These are phyloP conservation scores for Lysandra bellargus DNA, from an alignment of 2,888 invertebrate genomes.

Conservation along the genomic window DNA sequence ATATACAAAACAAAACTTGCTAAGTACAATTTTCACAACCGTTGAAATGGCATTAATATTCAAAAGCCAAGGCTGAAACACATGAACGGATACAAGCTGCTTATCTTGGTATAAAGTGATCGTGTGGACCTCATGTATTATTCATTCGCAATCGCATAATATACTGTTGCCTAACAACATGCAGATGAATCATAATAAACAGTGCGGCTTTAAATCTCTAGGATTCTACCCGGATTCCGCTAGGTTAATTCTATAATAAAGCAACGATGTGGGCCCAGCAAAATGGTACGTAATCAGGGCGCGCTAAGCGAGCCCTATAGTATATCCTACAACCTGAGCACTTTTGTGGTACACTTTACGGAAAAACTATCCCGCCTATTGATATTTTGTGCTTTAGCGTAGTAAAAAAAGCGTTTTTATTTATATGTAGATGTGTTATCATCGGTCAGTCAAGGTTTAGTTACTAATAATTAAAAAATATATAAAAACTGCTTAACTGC, in stretches of 20 bases:
- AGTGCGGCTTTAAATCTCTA: conserved; percentile 40
- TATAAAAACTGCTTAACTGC: too few species aligned
- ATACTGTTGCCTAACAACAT: conserved; percentile 40
- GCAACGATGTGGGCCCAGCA: too few species aligned
- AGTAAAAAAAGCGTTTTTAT: too few species aligned
- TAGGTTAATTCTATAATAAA: not conserved
- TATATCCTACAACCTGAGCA: not conserved
- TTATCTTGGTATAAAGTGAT: conserved; percentile 62
- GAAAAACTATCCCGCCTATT: too few species aligned
- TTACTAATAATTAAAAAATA: too few species aligned
- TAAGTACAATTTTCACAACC: conserved; percentile 18
- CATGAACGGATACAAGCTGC: conserved; percentile 58
- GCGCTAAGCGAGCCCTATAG: not conserved
- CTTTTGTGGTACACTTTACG: too few species aligned
- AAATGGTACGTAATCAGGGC: too few species aligned
- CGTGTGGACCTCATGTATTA: conserved; percentile 65
- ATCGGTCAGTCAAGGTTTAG: too few species aligned
- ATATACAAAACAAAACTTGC: not conserved
- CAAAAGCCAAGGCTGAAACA: conserved; percentile 52
- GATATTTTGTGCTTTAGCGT: too few species aligned
- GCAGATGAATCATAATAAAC: conserved; percentile 44
- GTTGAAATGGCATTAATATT: conserved; percentile 46
- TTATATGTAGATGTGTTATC: too few species aligned
- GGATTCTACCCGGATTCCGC: not conserved
- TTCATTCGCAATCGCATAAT: conserved; percentile 64